These are phyloP conservation scores for Pristionchus fissidentatus DNA, from an alignment of 2,888 invertebrate genomes.

Conservation along the genomic window DNA sequence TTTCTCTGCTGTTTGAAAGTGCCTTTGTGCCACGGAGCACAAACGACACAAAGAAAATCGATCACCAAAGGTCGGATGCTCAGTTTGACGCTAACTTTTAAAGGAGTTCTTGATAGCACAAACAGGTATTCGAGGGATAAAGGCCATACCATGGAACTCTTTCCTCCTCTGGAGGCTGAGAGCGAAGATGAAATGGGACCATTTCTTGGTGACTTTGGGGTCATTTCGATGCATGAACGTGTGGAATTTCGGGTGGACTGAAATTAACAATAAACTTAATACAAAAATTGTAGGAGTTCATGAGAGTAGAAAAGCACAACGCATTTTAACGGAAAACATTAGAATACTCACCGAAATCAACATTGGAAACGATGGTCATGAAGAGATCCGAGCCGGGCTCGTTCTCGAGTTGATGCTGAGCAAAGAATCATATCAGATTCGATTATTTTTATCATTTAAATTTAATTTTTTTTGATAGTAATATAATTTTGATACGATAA, in stretches of 20 bases:
- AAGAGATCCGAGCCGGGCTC: constrained; percentile 37
- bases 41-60: background rate
- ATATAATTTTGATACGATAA: background rate
- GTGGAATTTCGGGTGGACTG: constrained; percentile 27
- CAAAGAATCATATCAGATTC: background rate
- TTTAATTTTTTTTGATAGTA: background rate
- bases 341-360: constrained; percentile 53
- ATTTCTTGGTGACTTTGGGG: constrained; percentile 39
- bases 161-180: constrained; percentile 54
- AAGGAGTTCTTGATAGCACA: background rate
- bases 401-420: constrained; percentile 33
- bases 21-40: no score
- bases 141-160: constrained; percentile 57
- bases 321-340: background rate
- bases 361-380: constrained; percentile 60
- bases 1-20: background rate
- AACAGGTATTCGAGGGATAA: background rate
- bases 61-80: no score
- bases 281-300: background rate
- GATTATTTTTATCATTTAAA: background rate
- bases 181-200: constrained; percentile 57
- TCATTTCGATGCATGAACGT: constrained; percentile 50
- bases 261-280: background rate
- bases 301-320: no score
- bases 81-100: no score